Conservation (phyloP, 2,797 vertebrate species). For the Poecilia wingei region DNA sequence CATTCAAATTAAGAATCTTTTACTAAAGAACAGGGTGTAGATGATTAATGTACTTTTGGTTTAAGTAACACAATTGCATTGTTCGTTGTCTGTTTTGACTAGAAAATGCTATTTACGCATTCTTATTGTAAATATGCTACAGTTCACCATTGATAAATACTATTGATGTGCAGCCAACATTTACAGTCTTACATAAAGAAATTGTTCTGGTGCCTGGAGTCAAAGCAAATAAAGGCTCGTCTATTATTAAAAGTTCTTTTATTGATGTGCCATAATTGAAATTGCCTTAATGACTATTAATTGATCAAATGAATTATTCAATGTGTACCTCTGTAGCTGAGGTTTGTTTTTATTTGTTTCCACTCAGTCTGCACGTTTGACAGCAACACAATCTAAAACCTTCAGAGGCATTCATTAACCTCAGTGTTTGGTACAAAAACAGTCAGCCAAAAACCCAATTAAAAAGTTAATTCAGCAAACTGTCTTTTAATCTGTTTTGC, state of each 20-base stretch:
- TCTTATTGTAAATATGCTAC: constrained; percentile 15
- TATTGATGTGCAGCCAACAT: constrained; percentile 25
- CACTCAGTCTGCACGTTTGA: constrained; percentile 2
- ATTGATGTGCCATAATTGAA: constrained; percentile 52
- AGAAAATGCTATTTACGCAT: neutral
- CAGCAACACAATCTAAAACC: constrained; percentile 17
- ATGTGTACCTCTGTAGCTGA: constrained; percentile 7
- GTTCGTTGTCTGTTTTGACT: neutral
- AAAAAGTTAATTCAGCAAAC: constrained; percentile 11
- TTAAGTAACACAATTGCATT: neutral
- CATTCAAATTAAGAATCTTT: neutral
- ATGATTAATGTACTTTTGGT: neutral
- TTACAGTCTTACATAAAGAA: constrained; percentile 23
- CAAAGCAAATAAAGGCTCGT: constrained; percentile 36
- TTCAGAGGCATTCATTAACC: neutral
- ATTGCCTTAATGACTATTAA: constrained; percentile 40
- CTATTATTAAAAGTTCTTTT: constrained; percentile 37
- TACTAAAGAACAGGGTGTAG: neutral
- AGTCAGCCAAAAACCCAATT: neutral
- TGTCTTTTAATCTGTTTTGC: constrained; percentile 14
- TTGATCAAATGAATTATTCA: constrained; percentile 42
- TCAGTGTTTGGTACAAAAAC: constrained; percentile 8
- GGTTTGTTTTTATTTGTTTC: constrained; percentile 38
- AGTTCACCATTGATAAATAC: constrained; percentile 24
- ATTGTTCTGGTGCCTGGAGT: constrained; percentile 30